A percentile compares a stretch with the other conserved stretches of the same genome.
phyloP scores from a whole-genome alignment of 1,140 invertebrate genomes.

The Caerostris extrusa region DNA sequence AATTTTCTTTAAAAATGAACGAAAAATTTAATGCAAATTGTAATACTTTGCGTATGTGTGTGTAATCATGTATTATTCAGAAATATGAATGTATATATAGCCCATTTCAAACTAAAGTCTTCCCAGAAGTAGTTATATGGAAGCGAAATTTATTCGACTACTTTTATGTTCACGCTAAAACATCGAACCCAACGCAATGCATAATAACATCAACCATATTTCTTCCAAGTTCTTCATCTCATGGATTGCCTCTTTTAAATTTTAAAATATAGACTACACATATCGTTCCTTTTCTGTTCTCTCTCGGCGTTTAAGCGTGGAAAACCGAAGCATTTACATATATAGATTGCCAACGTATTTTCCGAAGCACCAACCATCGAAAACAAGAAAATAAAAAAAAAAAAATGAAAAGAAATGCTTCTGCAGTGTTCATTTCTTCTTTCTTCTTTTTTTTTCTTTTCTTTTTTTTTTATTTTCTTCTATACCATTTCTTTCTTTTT shows the following conservation, averaged over 20 bases:
- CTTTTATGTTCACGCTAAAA: slow-evolving; percentile 6
- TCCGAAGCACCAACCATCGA: neutral
- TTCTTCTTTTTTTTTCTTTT: neutral
- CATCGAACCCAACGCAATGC: neutral
- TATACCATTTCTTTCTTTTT: neutral
- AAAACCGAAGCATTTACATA: slow-evolving; percentile 45
- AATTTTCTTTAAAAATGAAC: too few relatives aligned
- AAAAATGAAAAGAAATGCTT: slow-evolving; percentile 3
- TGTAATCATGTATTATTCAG: too few relatives aligned
- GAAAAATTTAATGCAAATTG: too few relatives aligned
- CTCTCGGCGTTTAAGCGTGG: neutral
- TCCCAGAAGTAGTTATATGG: neutral
- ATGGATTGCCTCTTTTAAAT: slow-evolving; percentile 20
- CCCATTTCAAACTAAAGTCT: neutral
- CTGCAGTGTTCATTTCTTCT: neutral
- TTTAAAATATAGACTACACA: slow-evolving; percentile 45
- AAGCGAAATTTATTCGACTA: neutral
- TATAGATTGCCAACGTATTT: slow-evolving; percentile 47
- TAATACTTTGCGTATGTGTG: too few relatives aligned
- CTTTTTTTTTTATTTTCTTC: neutral
- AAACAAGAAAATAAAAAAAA: neutral
- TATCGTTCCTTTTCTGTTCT: neutral
- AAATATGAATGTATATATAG: too few relatives aligned
- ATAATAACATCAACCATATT: slow-evolving; percentile 35
- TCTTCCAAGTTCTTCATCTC: slow-evolving; percentile 9